Conservation (phyloP, 92 coral and sea anemone species). For the Montipora capitata region DNA sequence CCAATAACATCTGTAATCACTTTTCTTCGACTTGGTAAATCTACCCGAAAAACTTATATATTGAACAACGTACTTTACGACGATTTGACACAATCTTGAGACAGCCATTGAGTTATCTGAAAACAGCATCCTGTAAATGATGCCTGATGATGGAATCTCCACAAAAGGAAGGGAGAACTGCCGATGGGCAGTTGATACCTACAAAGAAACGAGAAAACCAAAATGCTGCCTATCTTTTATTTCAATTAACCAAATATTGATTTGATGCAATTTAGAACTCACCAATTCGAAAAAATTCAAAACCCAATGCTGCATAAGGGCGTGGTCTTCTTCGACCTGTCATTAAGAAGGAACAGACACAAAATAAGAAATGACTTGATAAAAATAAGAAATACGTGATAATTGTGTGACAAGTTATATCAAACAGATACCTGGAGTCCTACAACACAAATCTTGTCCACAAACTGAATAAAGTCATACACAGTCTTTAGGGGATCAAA, state of each 20-base stretch:
- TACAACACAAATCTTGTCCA: slow-evolving; percentile 86
- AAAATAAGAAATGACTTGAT: not conserved
- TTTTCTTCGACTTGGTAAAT: too few relatives aligned
- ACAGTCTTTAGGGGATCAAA: slow-evolving; percentile 79
- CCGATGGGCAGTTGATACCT: slow-evolving; percentile 89
- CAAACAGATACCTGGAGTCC: slow-evolving; percentile 79
- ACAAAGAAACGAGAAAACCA: not conserved
- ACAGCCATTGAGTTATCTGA: slow-evolving; percentile 89
- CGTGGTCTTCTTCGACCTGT: slow-evolving; percentile 89
- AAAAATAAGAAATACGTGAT: not conserved
- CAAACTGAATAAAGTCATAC: slow-evolving; percentile 84
- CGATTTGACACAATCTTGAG: slow-evolving; percentile 89
- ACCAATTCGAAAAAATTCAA: slow-evolving; percentile 95
- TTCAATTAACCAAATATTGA: too few relatives aligned
- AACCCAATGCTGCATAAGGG: slow-evolving; percentile 90
- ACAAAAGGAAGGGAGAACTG: slow-evolving; percentile 85
- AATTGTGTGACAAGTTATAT: too few relatives aligned
- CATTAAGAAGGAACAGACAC: not conserved
- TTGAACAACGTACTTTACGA: slow-evolving; percentile 89
- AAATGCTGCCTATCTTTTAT: not conserved
- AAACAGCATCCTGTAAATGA: slow-evolving; percentile 93
- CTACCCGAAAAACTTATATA: too few relatives aligned
- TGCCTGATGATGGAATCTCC: slow-evolving; percentile 88
- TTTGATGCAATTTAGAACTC: slow-evolving; percentile 17
- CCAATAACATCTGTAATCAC: too few relatives aligned